A percentile compares a stretch with the other conserved stretches of the same genome.
These are phyloP conservation scores for Ictidomys tridecemlineatus DNA, from an alignment of 2,113 vertebrate genomes.

Conservation along the genomic window DNA sequence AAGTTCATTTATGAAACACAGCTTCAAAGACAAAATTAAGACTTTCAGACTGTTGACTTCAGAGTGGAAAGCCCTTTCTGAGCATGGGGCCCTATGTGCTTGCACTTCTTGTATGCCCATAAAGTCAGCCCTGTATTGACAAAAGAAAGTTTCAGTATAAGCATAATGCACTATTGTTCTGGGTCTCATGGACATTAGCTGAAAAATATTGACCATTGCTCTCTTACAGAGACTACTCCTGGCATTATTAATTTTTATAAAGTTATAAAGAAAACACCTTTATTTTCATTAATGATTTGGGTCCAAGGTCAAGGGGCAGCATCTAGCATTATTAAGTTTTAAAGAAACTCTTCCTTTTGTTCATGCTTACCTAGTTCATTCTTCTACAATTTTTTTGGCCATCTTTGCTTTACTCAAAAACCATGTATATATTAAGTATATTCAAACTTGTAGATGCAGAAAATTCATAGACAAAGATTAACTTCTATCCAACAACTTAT, in stretches of 20 bases:
- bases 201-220: not conserved
- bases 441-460: not conserved
- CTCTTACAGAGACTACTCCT: not conserved
- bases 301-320: too few relatives aligned
- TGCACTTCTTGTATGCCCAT: not conserved
- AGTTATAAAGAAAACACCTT: too few relatives aligned
- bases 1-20: not conserved
- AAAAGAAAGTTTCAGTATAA: not conserved
- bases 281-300: too few relatives aligned
- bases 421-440: not conserved
- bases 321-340: not conserved
- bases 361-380: not conserved
- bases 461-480: not conserved
- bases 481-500: not conserved
- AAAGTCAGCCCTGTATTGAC: not conserved
- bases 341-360: not conserved
- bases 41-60: not conserved
- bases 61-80: not conserved
- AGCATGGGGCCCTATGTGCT: not conserved
- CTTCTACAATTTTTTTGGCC: not conserved
- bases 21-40: not conserved
- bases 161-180: not conserved
- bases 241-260: not conserved
- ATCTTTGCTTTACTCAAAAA: slow-evolving; percentile 35
- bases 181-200: not conserved